These are phyloP conservation scores for Margarornis squamiger DNA, from an alignment of 2,797 vertebrate genomes.

Conservation along the genomic window DNA sequence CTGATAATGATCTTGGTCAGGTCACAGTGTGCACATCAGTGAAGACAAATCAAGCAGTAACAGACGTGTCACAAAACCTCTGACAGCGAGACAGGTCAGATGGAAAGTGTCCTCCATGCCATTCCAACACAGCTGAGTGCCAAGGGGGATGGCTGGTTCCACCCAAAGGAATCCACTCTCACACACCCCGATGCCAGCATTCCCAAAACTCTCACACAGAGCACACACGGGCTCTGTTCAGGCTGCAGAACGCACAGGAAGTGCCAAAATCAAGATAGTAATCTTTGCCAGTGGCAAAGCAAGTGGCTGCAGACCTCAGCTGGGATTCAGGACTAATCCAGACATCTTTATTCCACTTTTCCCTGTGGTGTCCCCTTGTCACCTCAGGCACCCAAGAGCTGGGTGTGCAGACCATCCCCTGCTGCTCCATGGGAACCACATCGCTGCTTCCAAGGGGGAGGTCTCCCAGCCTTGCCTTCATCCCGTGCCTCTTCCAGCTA, in stretches of 20 bases:
- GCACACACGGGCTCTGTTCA: fast-evolving
- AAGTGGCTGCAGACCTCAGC: background rate
- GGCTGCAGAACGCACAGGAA: background rate
- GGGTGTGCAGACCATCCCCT: background rate
- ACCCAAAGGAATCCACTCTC: background rate
- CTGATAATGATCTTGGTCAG: background rate
- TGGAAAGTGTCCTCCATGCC: background rate
- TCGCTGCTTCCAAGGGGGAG: background rate
- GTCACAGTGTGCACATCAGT: background rate
- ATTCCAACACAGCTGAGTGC: background rate
- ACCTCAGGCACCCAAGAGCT: background rate
- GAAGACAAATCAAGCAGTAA: background rate
- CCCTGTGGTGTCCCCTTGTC: background rate
- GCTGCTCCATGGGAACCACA: background rate
- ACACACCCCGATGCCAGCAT: fast-evolving
- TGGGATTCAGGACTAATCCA: background rate
- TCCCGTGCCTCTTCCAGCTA: background rate
- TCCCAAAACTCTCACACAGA: background rate
- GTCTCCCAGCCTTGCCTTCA: background rate
- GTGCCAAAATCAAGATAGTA: background rate
- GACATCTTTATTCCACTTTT: background rate
- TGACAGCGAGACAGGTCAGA: fast-evolving
- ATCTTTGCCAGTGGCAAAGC: background rate
- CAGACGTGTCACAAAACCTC: background rate
- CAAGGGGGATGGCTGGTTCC: background rate